Conservation (phyloP, 2,888 invertebrate genomes). For the Cosmia pyralina region DNA sequence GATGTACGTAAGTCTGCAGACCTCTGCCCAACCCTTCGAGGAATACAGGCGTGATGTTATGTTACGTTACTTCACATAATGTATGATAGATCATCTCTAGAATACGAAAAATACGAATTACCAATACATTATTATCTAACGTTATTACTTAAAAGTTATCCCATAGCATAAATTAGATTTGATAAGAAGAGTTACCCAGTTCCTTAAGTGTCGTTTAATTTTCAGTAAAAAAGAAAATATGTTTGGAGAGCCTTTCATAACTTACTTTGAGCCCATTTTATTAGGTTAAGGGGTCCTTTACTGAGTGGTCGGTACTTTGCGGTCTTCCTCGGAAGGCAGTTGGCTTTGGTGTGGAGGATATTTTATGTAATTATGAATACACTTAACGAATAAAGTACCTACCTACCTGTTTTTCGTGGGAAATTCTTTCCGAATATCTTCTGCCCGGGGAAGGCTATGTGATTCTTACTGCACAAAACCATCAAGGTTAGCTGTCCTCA, state of each 20-base stretch:
- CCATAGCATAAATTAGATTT: conserved; percentile 52
- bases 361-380: conserved; percentile 39
- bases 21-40: neutral
- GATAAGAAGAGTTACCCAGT: conserved; percentile 45
- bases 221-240: conserved; percentile 47
- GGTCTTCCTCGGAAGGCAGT: conserved; percentile 15
- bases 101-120: too few relatives aligned
- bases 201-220: conserved; percentile 51
- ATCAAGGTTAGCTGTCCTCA: neutral
- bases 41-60: neutral
- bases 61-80: neutral
- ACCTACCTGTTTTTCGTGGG: neutral
- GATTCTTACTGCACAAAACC: neutral
- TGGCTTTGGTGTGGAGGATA: neutral
- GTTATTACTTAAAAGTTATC: conserved; percentile 27
- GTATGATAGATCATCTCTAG: conserved; percentile 7
- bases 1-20: neutral
- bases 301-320: conserved; percentile 27
- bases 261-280: conserved; percentile 50
- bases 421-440: neutral
- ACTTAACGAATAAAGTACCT: conserved; percentile 6
- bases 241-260: conserved; percentile 48
- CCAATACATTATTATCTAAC: neutral
- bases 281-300: conserved; percentile 34
- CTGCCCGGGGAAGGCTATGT: neutral